Evolutionary conservation across 2,888 invertebrate genomes (phyloP).

Genomic region (Ochropleura plecta): DNA sequence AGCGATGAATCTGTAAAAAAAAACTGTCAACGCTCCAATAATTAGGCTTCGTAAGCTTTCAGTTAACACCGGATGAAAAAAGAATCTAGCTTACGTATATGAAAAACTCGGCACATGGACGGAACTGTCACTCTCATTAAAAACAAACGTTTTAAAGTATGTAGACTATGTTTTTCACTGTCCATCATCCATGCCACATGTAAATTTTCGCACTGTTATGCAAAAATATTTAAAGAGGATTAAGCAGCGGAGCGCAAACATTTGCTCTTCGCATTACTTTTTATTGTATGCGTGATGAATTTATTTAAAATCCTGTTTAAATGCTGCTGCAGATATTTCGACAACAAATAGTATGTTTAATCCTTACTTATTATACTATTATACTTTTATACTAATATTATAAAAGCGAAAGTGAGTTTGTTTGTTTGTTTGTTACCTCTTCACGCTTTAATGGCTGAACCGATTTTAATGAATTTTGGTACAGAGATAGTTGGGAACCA

Average conservation of each 20-base stretch:
- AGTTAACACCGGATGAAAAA: conserved; percentile 21
- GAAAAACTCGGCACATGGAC: conserved; percentile 7
- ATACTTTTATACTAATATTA: too few relatives aligned
- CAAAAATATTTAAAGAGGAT: conserved; percentile 54
- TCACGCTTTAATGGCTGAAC: too few relatives aligned
- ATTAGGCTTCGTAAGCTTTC: conserved; percentile 30
- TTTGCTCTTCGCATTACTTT: conserved; percentile 46
- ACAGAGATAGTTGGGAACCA: too few relatives aligned
- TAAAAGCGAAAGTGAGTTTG: too few relatives aligned
- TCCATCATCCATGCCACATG: conserved; percentile 31
- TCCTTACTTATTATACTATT: too few relatives aligned
- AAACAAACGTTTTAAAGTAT: conserved; percentile 20
- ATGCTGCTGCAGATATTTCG: conserved; percentile 20
- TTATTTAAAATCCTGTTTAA: conserved; percentile 23
- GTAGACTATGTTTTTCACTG: conserved; percentile 27
- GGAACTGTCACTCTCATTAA: conserved; percentile 17
- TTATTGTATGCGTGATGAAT: conserved; percentile 25
- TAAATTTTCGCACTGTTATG: conserved; percentile 55
- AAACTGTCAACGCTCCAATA: conserved; percentile 32
- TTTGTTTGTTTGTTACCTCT: too few relatives aligned
- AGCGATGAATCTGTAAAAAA: neutral
- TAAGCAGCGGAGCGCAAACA: conserved; percentile 27
- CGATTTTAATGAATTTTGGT: too few relatives aligned
- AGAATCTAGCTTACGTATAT: conserved; percentile 8
- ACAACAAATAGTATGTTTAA: neutral